Evolutionary conservation across 2,113 vertebrate species (phyloP), one percentile per base, ranked within the genome.

Genomic region (Sander lucioperca): DNA sequence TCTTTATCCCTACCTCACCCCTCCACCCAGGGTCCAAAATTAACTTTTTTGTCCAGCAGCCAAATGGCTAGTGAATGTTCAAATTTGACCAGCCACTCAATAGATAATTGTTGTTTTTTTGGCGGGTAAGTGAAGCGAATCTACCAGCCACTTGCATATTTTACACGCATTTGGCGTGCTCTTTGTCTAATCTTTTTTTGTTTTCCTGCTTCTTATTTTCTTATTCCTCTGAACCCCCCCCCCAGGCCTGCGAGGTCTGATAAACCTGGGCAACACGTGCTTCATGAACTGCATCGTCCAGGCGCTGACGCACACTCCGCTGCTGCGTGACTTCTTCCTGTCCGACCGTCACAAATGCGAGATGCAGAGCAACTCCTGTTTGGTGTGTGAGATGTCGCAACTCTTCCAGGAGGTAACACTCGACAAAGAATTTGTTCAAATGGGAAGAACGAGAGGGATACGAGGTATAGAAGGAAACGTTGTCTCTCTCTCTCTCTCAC

Each of bases 201-300:
- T 43, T 43, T 43, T 43, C 30, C n/a, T 4, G 1, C 2, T 0
- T 78, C 19, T 77, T 27, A 43, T 16, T 30, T 6, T 56, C 10
- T 56, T 12, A n/a, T 50, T 27, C 3, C 5, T 36, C 27, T 64
- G 25, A 3, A 19, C 36, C 14, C 12, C 27, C 2, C 33, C 33
- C 33, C 5, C 92, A 99, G 98, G 98, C 93, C 94, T 99, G 77
- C 96, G 97, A 14, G 98, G 98, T 82, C 94, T 99, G 77, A 98
- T 99, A 88, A 99, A 99, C 95, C 95, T 99, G 74, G 98, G 98
- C 86, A 99, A 99, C 96, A 99, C 98, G 0, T 99, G 97, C 94
- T 99, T 99, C 95, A 99, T 99, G 98, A 99, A 99, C 95, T 99
- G 98, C 96, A 99, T 99, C 68, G 98, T 99, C 74, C 98, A 99